Conservation (phyloP, 2,888 invertebrate species). For the Folsomia candida region DNA sequence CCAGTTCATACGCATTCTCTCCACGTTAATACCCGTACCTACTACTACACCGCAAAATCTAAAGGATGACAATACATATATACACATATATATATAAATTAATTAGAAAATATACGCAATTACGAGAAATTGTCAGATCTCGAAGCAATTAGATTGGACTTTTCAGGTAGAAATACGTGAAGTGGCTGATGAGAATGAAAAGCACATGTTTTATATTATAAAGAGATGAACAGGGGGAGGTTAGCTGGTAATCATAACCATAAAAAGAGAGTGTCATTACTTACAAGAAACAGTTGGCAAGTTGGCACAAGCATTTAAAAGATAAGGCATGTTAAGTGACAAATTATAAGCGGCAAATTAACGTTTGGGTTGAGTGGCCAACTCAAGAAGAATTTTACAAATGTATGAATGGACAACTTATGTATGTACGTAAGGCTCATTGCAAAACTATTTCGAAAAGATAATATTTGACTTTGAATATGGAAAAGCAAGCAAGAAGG, state of each 20-base stretch:
- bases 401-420: not conserved
- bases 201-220: too few species aligned
- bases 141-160: not conserved
- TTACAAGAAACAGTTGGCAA: not conserved
- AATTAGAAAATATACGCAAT: too few species aligned
- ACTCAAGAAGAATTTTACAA: not conserved
- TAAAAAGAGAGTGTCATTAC: not conserved
- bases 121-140: too few species aligned
- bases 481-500: not conserved
- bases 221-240: not conserved
- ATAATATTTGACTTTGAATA: not conserved
- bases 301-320: not conserved
- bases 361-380: not conserved
- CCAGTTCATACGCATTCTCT: not conserved
- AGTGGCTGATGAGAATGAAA: not conserved
- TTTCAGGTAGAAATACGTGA: not conserved
- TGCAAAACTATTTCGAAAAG: too few species aligned
- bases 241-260: not conserved
- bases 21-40: not conserved
- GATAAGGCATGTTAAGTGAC: not conserved
- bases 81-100: too few species aligned
- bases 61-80: too few species aligned
- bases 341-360: not conserved
- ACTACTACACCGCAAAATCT: not conserved
- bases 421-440: too few species aligned